phyloP scores from a whole-genome alignment of 2,113 vertebrate species.

The Clarias macrocephalus region DNA sequence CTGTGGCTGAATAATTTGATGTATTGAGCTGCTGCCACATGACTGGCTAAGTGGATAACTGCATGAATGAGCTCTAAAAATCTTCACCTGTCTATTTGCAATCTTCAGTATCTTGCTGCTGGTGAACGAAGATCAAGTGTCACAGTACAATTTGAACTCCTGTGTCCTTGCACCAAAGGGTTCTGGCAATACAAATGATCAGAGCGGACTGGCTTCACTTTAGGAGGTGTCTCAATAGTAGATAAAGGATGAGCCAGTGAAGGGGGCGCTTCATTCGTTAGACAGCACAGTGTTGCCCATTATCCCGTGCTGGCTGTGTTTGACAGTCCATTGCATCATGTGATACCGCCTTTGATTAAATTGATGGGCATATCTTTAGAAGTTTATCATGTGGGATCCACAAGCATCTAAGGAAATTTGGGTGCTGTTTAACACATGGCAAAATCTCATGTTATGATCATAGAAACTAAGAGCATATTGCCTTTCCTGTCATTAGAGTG shows the following conservation, averaged over 20 bases:
- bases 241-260: slow-evolving; percentile 18
- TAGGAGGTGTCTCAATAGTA: background rate
- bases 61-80: background rate
- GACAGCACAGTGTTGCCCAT: slow-evolving; percentile 4
- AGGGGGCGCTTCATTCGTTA: background rate
- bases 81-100: background rate
- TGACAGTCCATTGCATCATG: slow-evolving; percentile 33
- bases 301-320: slow-evolving; percentile 24
- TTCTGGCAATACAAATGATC: background rate
- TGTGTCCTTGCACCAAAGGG: background rate
- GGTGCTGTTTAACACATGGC: background rate
- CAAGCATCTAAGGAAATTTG: slow-evolving; percentile 28
- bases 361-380: slow-evolving; percentile 34
- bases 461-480: slow-evolving; percentile 55
- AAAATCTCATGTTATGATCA: slow-evolving; percentile 56
- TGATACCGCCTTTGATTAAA: slow-evolving; percentile 37
- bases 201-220: background rate
- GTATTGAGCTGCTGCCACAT: background rate
- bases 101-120: background rate
- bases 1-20: background rate
- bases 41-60: background rate
- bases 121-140: background rate
- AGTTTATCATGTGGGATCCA: slow-evolving; percentile 19
- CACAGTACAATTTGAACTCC: background rate
- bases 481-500: slow-evolving; percentile 61